Base-by-base conservation (phyloP, 1,140 invertebrate genomes). In the Drosophila truncata region DNA sequence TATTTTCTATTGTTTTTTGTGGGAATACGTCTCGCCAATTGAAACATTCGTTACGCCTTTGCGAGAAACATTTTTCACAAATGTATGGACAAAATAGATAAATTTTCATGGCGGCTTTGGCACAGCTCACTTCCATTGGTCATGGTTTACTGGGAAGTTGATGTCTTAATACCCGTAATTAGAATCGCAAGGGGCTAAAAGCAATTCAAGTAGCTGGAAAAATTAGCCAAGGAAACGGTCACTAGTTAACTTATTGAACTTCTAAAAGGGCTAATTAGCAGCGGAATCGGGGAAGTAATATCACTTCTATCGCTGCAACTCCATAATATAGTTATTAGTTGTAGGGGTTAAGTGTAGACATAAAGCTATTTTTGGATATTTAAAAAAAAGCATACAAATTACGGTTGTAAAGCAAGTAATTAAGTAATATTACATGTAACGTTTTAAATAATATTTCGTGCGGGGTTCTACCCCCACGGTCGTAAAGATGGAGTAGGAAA, bases 141-240 rank as follows among this genome's bases (percentile, higher is more conserved):
- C 83, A 80, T 73, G 80, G 80, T 52, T 88, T 71, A 71, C 72
- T 83, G 39, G 27, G 71, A 80, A 69, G 66, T 77, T 64, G 27
- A 55, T 65, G 55, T 69, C 60, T 83, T 87, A 83, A 88, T 83
- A 61, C 55, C 42, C 35, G 71, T 67, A 83, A 87, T 87, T 88
- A 87, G 63, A 82, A 87, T 70, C 75, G 75, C 86, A 49, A 67
- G 73, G 44, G 57, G 63, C 50, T 57, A 57, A 69, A 69, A 41
- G 35, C 63, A 67, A 77, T 55, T 58, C 54, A 67, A 71, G 54
- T 47, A 52, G 37, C 47, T 65, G 31, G 25, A 66, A 59, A 44
- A 55, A 69, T 59, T 77, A 33, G 47, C 49, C 35, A 35, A 16
- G 55, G 35, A 47, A 49, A 41, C 31, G 18, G 41, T 14, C 35